Evolutionary conservation across 2,888 invertebrate genomes (phyloP).

Genomic region (Hirtodrosophila trivittata): DNA sequence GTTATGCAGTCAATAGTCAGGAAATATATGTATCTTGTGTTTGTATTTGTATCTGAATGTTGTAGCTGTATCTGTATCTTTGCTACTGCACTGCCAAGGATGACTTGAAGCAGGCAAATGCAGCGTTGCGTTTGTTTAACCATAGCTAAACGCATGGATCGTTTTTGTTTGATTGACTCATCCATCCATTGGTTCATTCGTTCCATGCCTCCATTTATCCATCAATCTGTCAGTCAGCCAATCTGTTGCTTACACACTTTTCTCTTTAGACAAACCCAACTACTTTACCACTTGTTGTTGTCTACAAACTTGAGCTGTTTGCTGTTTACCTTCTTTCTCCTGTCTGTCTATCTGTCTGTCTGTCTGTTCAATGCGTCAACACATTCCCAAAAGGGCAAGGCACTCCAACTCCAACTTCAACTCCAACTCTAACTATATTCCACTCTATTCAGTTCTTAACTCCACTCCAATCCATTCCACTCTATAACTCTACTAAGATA

Average conservation of each 20-base stretch:
- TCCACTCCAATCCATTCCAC: not conserved
- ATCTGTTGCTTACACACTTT: constrained; percentile 70
- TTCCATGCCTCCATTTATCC: constrained; percentile 13
- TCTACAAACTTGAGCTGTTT: constrained; percentile 59
- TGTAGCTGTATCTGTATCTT: constrained; percentile 17
- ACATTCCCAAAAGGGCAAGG: constrained; percentile 75
- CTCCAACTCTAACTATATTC: not conserved
- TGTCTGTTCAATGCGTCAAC: constrained; percentile 48
- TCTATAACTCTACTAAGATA: constrained; percentile 1
- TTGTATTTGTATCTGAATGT: constrained; percentile 1
- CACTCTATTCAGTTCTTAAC: too few species aligned
- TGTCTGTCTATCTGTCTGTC: constrained; percentile 11
- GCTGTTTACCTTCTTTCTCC: constrained; percentile 62
- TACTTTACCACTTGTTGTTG: constrained; percentile 70
- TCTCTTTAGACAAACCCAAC: constrained; percentile 58
- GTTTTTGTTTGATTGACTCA: constrained; percentile 52
- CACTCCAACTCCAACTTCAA: constrained; percentile 42
- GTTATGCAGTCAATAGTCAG: too few species aligned
- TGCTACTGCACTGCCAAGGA: constrained; percentile 53
- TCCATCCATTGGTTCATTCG: constrained; percentile 33
- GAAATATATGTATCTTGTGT: too few species aligned
- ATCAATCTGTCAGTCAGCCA: constrained; percentile 64
- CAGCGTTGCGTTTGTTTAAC: constrained; percentile 41
- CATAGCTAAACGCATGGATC: constrained; percentile 38
- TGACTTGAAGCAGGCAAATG: constrained; percentile 11